phyloP scores from a whole-genome alignment of 2,113 vertebrate genomes.

The Podocnemis expansa region DNA sequence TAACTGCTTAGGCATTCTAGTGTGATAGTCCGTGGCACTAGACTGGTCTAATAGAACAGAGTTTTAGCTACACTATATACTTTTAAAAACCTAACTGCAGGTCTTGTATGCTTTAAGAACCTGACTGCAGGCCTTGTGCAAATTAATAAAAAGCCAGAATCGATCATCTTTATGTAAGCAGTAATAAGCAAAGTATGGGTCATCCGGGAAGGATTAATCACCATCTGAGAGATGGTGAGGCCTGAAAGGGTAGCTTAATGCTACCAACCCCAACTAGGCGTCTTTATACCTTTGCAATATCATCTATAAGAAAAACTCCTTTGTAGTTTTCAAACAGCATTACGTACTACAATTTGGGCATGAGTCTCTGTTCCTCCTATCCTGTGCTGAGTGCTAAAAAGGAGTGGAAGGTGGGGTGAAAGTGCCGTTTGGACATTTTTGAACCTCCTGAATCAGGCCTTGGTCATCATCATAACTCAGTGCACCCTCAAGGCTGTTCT shows the following conservation, averaged over 20 bases:
- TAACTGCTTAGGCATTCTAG: neutral
- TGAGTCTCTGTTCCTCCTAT: neutral
- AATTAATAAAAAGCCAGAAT: neutral
- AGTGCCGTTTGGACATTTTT: accelerated
- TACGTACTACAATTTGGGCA: neutral
- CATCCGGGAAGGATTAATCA: constrained; percentile 9
- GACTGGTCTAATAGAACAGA: neutral
- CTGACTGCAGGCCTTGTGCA: accelerated
- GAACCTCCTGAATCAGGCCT: neutral
- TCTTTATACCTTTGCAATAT: neutral
- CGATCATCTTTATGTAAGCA: constrained; percentile 4
- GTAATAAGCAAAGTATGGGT: neutral
- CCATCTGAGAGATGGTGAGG: neutral
- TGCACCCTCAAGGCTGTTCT: accelerated
- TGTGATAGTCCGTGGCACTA: neutral
- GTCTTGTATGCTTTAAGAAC: too few species aligned
- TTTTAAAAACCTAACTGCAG: neutral
- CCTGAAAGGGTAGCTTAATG: constrained; percentile 7
- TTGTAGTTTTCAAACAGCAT: neutral
- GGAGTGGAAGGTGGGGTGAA: accelerated
- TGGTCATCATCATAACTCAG: accelerated
- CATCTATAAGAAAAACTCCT: neutral
- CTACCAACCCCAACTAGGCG: neutral
- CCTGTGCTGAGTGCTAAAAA: neutral
- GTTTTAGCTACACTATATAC: neutral